phyloP scores from a whole-genome alignment of 2,888 invertebrate genomes.

The Synergus laeviventris region DNA sequence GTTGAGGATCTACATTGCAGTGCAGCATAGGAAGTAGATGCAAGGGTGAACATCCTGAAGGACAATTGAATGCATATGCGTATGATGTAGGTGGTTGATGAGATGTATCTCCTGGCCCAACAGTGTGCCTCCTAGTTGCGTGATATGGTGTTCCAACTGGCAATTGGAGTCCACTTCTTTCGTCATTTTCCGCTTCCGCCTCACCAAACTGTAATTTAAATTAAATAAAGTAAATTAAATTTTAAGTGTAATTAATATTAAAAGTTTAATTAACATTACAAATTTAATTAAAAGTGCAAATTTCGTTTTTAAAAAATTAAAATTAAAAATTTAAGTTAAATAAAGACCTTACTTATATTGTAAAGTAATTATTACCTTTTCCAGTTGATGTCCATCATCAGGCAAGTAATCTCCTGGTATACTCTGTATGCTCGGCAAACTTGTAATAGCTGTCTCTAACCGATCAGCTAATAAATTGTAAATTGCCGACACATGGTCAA shows the following conservation, averaged over 20 bases:
- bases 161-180: constrained; percentile 69
- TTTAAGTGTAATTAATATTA: no score
- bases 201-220: constrained; percentile 76
- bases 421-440: constrained; percentile 72
- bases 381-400: constrained; percentile 79
- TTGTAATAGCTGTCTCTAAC: constrained; percentile 75
- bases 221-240: not conserved
- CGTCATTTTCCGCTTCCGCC: constrained; percentile 75
- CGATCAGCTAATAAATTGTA: constrained; percentile 94
- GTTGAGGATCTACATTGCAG: constrained; percentile 76
- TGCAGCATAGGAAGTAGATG: constrained; percentile 68
- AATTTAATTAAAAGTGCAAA: no score
- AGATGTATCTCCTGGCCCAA: constrained; percentile 93
- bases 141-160: constrained; percentile 75
- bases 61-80: constrained; percentile 69
- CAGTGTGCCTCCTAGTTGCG: constrained; percentile 91
- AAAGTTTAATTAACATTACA: no score
- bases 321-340: no score
- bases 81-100: constrained; percentile 80
- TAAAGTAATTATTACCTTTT: constrained; percentile 77
- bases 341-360: no score
- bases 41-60: constrained; percentile 66
- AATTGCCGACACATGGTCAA: constrained; percentile 96
- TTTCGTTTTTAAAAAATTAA: no score
- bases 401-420: constrained; percentile 74